Percentiles rank a stretch among this genome's conserved stretches.
These are phyloP conservation scores for Meloidogyne exigua DNA, from an alignment of 1,140 invertebrate genomes.

Conservation along the genomic window DNA sequence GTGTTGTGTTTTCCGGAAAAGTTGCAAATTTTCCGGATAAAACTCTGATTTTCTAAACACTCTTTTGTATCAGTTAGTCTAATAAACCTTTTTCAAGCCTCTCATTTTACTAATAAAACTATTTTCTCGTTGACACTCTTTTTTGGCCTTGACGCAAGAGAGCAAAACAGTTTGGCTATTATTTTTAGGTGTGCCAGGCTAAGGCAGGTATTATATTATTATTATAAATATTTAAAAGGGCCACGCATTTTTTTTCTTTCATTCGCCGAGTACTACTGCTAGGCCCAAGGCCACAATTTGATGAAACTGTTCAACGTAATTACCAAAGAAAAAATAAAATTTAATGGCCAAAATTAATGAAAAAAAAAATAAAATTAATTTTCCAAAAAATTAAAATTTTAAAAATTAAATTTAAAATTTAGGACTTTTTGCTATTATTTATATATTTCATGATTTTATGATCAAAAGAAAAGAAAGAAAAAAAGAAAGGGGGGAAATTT, in stretches of 20 bases:
- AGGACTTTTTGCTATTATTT: no score
- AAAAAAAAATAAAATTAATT: no score
- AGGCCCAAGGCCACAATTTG: not conserved
- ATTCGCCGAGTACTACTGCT: not conserved
- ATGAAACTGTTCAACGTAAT: not conserved
- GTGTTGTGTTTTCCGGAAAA: no score
- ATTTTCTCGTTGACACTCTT: not conserved
- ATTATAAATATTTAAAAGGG: not conserved
- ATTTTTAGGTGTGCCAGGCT: slow-evolving; percentile 1
- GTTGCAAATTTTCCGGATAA: no score
- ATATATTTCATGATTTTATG: no score
- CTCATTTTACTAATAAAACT: not conserved
- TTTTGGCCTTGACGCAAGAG: slow-evolving; percentile 2
- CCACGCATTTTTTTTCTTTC: not conserved
- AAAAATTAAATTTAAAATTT: no score
- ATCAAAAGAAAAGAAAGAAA: no score
- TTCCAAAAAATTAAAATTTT: no score
- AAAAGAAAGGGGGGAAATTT: not conserved
- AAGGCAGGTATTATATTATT: not conserved
- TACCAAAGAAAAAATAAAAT: not conserved
- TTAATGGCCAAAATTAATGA: not conserved
- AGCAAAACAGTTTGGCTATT: not conserved
- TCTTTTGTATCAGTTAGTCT: not conserved
- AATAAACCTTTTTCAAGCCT: not conserved
- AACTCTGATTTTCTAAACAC: no score